Base-by-base conservation (phyloP, 2,888 invertebrate genomes). In the Quadroppia sp. region DNA sequence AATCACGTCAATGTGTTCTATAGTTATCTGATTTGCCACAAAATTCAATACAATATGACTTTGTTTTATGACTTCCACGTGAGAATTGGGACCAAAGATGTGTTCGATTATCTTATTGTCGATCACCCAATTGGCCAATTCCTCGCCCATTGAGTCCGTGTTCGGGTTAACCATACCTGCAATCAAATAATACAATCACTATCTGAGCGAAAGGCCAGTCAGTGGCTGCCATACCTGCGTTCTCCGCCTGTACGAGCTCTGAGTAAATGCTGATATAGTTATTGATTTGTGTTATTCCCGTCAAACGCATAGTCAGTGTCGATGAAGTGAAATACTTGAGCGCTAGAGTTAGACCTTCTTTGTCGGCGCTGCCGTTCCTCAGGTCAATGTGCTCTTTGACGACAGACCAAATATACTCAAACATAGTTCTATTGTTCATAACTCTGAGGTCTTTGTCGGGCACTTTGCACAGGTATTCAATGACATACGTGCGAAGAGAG, bases 251-350 rank as follows among this genome's bases (percentile, higher is more conserved):
- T 81, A 92, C 91, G 74, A 94, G 87, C 81, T 95, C 95, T 80
- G 93, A 94, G 82, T 93, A 90, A 42, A 94, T 87, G 74, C 91
- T 92, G 72, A 95, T 94, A 81, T 94, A 93, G 74, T 81, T 83
- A 84, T 95, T 96, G 79, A 96, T 94, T 83, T 96, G 95, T 20
- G 93, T 89, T 80, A 96, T 91, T 75, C 96, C 95, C 15, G 94
- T 92, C 74, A 96, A 83, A 76, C 95, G 86, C 90, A 96, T 94
- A 0, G 95, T 95, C 75, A 96, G 82, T 0, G 95, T 96, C 72
- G 93, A 92, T 79, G 94, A 94, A 77, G 91, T 93, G 82, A 96
- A 95, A 83, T 94, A 95, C 82, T 96, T 96, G 82, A 94, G 94
- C n/a, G 95, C 95, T 77, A 95, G 84, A 75, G 92, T 90, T 50